Conservation (phyloP, 2,113 vertebrate species). For the Festucalex cinctus region DNA sequence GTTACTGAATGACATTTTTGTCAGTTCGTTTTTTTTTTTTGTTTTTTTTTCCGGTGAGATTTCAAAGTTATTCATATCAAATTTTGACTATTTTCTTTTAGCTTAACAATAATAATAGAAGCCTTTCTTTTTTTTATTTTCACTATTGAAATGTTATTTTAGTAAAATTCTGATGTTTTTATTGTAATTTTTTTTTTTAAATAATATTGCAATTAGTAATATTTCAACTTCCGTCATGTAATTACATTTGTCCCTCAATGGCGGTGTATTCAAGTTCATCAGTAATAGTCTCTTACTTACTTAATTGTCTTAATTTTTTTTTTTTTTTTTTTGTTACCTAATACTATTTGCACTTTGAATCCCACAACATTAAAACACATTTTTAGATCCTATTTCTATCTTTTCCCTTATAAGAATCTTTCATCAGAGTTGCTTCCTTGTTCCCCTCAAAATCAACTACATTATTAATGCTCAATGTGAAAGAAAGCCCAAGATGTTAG, state of each 20-base stretch:
- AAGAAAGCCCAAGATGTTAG: not conserved
- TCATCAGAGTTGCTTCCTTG: not conserved
- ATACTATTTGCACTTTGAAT: not conserved
- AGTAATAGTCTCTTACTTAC: not conserved
- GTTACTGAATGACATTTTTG: too few species aligned
- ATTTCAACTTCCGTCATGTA: not conserved
- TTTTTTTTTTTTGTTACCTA: not conserved
- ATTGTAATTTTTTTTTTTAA: too few species aligned
- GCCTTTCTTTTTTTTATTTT: too few species aligned
- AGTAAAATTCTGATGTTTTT: too few species aligned
- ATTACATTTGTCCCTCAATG: too few species aligned
- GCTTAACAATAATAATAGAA: too few species aligned
- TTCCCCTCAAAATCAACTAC: not conserved
- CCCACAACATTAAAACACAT: not conserved
- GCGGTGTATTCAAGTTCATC: too few species aligned
- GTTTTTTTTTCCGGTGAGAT: too few species aligned
- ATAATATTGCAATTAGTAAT: not conserved
- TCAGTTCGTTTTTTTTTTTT: too few species aligned
- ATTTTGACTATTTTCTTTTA: too few species aligned
- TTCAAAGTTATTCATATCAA: too few species aligned
- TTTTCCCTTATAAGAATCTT: not conserved
- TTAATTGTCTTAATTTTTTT: not conserved
- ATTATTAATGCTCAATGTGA: not conserved
- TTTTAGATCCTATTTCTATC: not conserved
- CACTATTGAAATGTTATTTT: not conserved